These are phyloP conservation scores for Drosophila virilis DNA, from an alignment of 1,140 invertebrate species.

Conservation along the genomic window DNA sequence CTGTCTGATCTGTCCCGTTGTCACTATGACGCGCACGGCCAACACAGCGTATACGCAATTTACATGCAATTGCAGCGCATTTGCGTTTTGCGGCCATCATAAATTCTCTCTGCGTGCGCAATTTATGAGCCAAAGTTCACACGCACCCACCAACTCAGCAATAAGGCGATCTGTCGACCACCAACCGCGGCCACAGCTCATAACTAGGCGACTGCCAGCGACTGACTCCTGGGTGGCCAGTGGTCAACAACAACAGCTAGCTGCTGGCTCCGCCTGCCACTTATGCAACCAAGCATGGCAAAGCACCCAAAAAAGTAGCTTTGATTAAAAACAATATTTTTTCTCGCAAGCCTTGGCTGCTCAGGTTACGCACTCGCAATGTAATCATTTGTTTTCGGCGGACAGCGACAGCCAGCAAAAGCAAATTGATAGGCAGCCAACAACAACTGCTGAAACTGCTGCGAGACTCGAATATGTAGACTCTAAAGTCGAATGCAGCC, in stretches of 20 bases:
- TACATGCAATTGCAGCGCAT: constrained; percentile 60
- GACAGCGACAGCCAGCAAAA: constrained; percentile 62
- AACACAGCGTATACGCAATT: constrained; percentile 67
- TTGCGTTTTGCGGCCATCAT: constrained; percentile 55
- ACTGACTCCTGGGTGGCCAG: constrained; percentile 58
- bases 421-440: constrained; percentile 77
- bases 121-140: constrained; percentile 77
- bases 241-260: constrained; percentile 25
- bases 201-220: constrained; percentile 20
- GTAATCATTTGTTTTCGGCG: constrained; percentile 74
- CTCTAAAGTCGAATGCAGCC: constrained; percentile 11
- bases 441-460: constrained; percentile 52
- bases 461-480: constrained; percentile 12
- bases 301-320: constrained; percentile 37
- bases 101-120: constrained; percentile 54
- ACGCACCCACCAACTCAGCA: constrained; percentile 58
- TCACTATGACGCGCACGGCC: constrained; percentile 52
- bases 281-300: constrained; percentile 52
- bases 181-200: constrained; percentile 43
- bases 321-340: constrained; percentile 72
- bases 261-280: constrained; percentile 16
- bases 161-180: constrained; percentile 57
- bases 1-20: constrained; percentile 61
- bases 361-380: constrained; percentile 76
- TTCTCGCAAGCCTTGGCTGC: constrained; percentile 42